Evolutionary conservation across 2,113 vertebrate genomes (phyloP), one percentile per base, ranked within the genome.

Genomic region (Aptenodytes forsteri): DNA sequence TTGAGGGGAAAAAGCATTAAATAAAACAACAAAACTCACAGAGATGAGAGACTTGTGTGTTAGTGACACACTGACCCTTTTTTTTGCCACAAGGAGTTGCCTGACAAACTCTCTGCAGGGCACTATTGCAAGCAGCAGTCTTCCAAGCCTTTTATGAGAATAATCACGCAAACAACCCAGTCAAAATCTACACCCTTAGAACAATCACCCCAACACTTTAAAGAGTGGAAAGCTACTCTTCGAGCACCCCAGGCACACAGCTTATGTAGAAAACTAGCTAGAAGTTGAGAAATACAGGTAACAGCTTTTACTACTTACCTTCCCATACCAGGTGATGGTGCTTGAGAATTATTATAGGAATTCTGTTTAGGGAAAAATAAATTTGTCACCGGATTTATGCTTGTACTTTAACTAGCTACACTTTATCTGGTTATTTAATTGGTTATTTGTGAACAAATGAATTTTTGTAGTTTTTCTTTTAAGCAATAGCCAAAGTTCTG

Each of bases 301-400:
- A 42, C 4, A 67, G 36, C n/a, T 89, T 92, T 25, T 6, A 7
- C 40, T 94, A 95, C 99, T 98, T 98, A 99, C 99, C 99, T 99
- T 98, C 99, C 99, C 97, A 99, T 98, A 92, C 99, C 99, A 98
- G 99, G 99, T 97, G 99, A 99, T 23, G 99, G 99, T 90, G 99
- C 99, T 99, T 99, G 99, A 98, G 99, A 99, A 98, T 99, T 99
- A 97, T 99, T 99, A 52, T 99, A 98, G 83, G 99, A 99, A 98
- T 99, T 99, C 99, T 99, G 98, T 84, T 88, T 20, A 66, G 64
- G 59, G 40, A 94, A 92, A 97, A 61, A 96, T 36, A 92, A 38
- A 87, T 46, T 29, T 67, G 55, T 89, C 16, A 92, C 25, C 49
- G 20, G 34, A 56, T 76, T 62, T 50, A 21, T 40, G 13, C 10